These are phyloP conservation scores for Drosophila incognita DNA, from an alignment of 2,888 invertebrate genomes.

Conservation along the genomic window DNA sequence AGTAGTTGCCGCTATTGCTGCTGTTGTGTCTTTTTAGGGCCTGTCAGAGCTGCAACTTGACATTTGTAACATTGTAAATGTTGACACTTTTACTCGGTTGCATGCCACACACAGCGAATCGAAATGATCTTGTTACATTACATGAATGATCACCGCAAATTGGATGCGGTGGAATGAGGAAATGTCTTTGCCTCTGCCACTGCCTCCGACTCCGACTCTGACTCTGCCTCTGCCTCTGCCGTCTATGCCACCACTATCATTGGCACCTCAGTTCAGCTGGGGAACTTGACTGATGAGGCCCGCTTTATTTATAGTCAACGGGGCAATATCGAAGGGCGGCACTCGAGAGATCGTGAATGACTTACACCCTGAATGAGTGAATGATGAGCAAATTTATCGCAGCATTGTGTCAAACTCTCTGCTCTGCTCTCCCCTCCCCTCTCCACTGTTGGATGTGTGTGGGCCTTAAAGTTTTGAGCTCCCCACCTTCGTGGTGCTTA, in stretches of 20 bases:
- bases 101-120: conserved; percentile 55
- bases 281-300: conserved; percentile 72
- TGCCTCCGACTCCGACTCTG: neutral
- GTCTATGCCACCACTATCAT: conserved; percentile 56
- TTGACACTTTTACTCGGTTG: conserved; percentile 83
- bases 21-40: conserved; percentile 7
- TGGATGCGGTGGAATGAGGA: conserved; percentile 70
- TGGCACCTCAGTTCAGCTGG: conserved; percentile 60
- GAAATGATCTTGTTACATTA: conserved; percentile 78
- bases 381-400: conserved; percentile 82
- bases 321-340: conserved; percentile 27
- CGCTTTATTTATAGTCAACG: conserved; percentile 76
- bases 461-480: conserved; percentile 41
- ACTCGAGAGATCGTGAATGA: conserved; percentile 69
- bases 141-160: conserved; percentile 81
- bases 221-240: neutral
- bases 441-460: conserved; percentile 42
- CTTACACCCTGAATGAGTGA: conserved; percentile 78
- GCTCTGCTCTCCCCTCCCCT: neutral
- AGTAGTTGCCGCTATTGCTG: conserved; percentile 26
- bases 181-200: conserved; percentile 38
- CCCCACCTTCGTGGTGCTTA: conserved; percentile 9
- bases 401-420: conserved; percentile 74
- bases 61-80: conserved; percentile 84
- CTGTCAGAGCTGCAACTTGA: conserved; percentile 82